Base-by-base conservation (phyloP, 2,888 invertebrate species). In the Blera fallax region DNA sequence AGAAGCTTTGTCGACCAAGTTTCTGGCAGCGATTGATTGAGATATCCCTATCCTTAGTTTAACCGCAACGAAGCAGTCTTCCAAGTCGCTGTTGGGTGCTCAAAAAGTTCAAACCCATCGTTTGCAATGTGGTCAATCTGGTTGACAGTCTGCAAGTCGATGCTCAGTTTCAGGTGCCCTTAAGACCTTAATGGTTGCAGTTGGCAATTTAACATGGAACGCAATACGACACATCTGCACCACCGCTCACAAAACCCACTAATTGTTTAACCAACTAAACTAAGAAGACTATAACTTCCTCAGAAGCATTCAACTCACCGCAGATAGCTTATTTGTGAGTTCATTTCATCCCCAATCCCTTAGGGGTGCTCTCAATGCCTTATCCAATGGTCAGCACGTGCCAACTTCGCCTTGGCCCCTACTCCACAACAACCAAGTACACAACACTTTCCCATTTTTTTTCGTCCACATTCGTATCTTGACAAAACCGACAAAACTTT, bases 401-500 rank as follows among this genome's bases (percentile, higher is more conserved):
- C 16, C 45, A n/a, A 32, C 11, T n/a, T n/a, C 10, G 2, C 0
- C 27, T 24, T 4, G 3, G 18, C 1, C 18, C 4, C 4, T 11
- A 29, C 32, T 6, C 1, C 18, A 40, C 11, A 21, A 21, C 37
- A 40, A 3, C 24, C 8, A 8, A 5, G 14, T n/a, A 34, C 34
- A 32, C 8, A 40, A 21, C 1, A 34, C 11, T 27, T 34, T 34
- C 24, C 24, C 18, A 21, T 32, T 6, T 8, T 27, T 40, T 21
- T 45, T 16, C 2, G 11, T 24, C 2, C 11, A 18, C 16, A 27
- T 50, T 27, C 18, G 16, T 24, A 29, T 50, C 60, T 52, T 18
- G 50, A 43, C 45, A 40, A 45, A 45, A 37, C n/a, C 14, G 18
- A 16, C 37, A 40, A 34, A 80, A 69, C 72, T 62, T 62, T 50